Evolutionary conservation across 2,797 vertebrate species (phyloP).

Genomic region (Xenopus petersii): DNA sequence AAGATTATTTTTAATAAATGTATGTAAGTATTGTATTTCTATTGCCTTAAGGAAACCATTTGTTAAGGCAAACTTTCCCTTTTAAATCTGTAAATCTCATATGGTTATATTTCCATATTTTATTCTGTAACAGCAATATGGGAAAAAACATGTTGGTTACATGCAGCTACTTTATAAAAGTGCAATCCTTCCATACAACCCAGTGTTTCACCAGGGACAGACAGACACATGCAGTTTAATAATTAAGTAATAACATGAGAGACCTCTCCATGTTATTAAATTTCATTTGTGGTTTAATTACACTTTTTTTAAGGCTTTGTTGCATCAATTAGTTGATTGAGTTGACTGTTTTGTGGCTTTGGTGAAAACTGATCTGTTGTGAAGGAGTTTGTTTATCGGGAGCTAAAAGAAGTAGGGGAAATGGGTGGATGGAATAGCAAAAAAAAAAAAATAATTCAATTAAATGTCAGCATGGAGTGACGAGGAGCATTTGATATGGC

Average conservation of each 20-base stretch:
- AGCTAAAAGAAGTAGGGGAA: constrained; percentile 51
- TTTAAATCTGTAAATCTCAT: too few species aligned
- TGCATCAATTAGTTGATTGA: constrained; percentile 93
- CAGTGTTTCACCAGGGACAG: constrained; percentile 27
- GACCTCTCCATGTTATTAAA: constrained; percentile 66
- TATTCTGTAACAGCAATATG: too few species aligned
- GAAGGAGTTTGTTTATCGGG: constrained; percentile 83
- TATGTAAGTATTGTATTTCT: too few species aligned
- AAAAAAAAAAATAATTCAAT: constrained; percentile 77
- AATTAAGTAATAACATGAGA: constrained; percentile 69
- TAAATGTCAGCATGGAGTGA: constrained; percentile 80
- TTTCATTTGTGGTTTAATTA: constrained; percentile 73
- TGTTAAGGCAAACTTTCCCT: too few species aligned
- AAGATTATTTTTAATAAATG: too few species aligned
- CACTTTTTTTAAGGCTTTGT: constrained; percentile 75
- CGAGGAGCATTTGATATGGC: constrained; percentile 81
- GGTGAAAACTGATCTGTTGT: constrained; percentile 78
- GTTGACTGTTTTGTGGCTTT: constrained; percentile 74
- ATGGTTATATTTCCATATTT: too few species aligned
- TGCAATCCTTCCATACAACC: background rate
- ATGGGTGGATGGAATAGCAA: constrained; percentile 63
- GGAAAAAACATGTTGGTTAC: too few species aligned
- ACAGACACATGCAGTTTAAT: constrained; percentile 61
- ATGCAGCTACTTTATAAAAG: too few species aligned
- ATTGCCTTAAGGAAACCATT: too few species aligned